Evolutionary conservation across 2,113 vertebrate species (phyloP), one percentile per base, ranked within the genome.

Genomic region (Petromus typicus): DNA sequence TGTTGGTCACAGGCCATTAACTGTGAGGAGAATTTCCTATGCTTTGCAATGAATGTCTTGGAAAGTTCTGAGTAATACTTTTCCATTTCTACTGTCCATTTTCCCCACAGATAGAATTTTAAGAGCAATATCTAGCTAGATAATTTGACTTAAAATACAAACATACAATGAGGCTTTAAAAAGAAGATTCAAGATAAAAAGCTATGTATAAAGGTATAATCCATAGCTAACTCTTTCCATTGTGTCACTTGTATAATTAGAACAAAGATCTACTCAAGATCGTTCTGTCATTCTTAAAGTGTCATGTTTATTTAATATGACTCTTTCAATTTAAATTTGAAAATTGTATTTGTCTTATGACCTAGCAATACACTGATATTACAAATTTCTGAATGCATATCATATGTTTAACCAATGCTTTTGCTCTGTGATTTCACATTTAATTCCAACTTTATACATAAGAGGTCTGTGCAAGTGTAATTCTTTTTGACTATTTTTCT

Each of bases 11-110:
- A 66, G 54, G 14, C 13, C 8, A 86, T 40, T 27, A 43, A 22
- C 23, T 45, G 48, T 18, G 87, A 75, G 27, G 37, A 93, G 76
- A 97, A 79, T 34, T 87, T 94, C 59, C 89, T 83, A 71, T 56
- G 34, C 13, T 56, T 34, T 4, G 96, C 43, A 8, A 59, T 34
- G 14, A 25, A 45, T 23, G 25, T 59, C n/a, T 73, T 78, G 7
- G 37, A 93, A 89, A 22, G 7, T 82, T 54, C 37, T 82, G 1
- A 2, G n/a, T 75, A 5, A 57, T n/a, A n/a, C 13, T 7, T 79
- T 86, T 48, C 32, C 20, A 4, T 40, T 22, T 8, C 14, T 16
- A 76, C n/a, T 23, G 20, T 45, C 4, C 54, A 25, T 87, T 45
- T 61, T 67, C 4, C 5, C 40, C 3, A 11, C 13, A 57, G 25